Evolutionary conservation across 2,888 invertebrate species (phyloP), one percentile per base, ranked within the genome.

Genomic region (Ophonus ardosiacus): DNA sequence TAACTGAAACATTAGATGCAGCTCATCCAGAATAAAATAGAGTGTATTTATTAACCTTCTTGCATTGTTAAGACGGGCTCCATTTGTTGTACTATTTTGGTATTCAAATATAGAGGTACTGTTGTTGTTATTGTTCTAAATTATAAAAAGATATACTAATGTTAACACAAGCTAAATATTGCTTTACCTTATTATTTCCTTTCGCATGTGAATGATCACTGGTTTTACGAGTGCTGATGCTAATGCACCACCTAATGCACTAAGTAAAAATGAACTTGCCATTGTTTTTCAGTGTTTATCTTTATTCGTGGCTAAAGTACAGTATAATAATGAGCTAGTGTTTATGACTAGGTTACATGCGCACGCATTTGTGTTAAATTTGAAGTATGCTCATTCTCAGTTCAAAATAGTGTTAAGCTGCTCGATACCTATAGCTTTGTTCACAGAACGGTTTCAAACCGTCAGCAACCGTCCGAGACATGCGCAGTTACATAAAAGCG

Each of bases 1-100:
- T 90, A 15, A 92, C 91, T 92, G 84, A 15, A 89, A 89, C 13
- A 31, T 31, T 31, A 31, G 5, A 31, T 31, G 31, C 31, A 31
- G 31, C 6, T 31, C 31, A 31, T 6, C 31, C 31, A 31, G 6
- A 31, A 31, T 59, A 57, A 21, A 10, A 7, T 61, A 15, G 63
- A 31, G 15, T 78, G 8, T 57, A 59, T 31, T 31, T 31, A 21
- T n/a, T 38, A 51, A 85, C 85, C 80, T 85, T 85, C 85, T 85
- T 80, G 80, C 6, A 85, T 85, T 13, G 85, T 80, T 8, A 56
- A 40, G 5, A 85, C 8, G 5, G 80, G 85, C 57, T 61, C 38
- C 3, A 8, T 18, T 43, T 78, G 17, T 76, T 43, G 40, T 10
- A 24, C 61, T 4, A 10, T 38, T 38, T 61, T 59, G 38, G 40